These are phyloP conservation scores for Rousettus leschenaultii DNA, from an alignment of 2,113 vertebrate genomes.

Conservation along the genomic window DNA sequence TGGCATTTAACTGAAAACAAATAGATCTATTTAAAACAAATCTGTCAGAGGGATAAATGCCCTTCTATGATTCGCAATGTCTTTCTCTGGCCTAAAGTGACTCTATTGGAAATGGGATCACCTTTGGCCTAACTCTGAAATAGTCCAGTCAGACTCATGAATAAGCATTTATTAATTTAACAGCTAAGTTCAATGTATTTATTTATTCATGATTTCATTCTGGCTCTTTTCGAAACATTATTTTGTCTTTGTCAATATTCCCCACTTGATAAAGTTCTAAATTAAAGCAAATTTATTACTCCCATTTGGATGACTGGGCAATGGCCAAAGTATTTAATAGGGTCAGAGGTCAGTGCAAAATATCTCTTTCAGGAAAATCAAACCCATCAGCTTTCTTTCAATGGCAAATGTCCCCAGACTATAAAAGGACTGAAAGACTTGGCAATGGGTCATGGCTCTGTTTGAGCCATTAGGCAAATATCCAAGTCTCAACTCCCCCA, in stretches of 20 bases:
- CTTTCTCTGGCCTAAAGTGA: conserved; percentile 13
- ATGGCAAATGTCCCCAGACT: conserved; percentile 13
- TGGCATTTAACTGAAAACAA: conserved; percentile 64
- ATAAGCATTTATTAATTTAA: conserved; percentile 64
- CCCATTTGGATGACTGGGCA: conserved; percentile 40
- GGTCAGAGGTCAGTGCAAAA: conserved; percentile 53
- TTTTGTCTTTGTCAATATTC: conserved; percentile 68
- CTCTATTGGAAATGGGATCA: not conserved
- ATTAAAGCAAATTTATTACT: conserved; percentile 72
- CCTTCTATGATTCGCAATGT: not conserved
- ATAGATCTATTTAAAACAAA: conserved; percentile 50
- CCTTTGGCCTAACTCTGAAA: conserved; percentile 40
- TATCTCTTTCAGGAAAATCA: conserved; percentile 65
- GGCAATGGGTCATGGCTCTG: conserved; percentile 45
- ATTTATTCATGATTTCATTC: conserved; percentile 66
- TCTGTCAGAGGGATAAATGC: conserved; percentile 25
- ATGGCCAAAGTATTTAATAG: conserved; percentile 64
- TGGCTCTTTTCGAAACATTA: conserved; percentile 55
- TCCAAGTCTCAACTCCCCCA: conserved; percentile 41
- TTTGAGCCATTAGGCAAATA: conserved; percentile 64
- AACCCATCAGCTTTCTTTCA: conserved; percentile 62
- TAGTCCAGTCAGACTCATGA: not conserved
- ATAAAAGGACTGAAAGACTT: conserved; percentile 54
- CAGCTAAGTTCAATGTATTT: conserved; percentile 53
- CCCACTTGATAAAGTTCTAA: conserved; percentile 56